phyloP scores from a whole-genome alignment of 2,113 vertebrate genomes.

The Calonectris borealis region DNA sequence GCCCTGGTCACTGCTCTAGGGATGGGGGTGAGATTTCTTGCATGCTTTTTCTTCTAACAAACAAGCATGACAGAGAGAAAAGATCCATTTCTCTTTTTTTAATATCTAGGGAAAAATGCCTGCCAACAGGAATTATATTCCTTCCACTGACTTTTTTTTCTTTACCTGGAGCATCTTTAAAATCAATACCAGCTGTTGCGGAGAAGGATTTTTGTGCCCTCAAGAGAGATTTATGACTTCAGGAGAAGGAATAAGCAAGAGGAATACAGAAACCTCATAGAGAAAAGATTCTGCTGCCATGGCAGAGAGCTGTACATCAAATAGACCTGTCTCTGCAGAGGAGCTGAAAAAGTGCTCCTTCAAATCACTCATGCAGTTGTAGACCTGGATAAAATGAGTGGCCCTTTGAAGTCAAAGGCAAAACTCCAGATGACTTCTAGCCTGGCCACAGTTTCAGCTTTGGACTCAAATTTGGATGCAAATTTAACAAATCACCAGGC shows the following conservation, averaged over 20 bases:
- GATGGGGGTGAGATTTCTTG: neutral
- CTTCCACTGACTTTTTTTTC: neutral
- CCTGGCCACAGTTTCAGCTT: neutral
- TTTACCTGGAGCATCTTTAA: conserved; percentile 40
- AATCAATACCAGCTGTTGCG: conserved; percentile 44
- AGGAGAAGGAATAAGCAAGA: neutral
- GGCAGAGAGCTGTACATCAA: neutral
- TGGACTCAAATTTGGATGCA: conserved; percentile 11
- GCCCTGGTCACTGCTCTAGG: neutral
- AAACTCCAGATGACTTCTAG: neutral
- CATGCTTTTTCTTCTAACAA: neutral
- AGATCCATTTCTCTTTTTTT: neutral
- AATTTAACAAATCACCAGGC: conserved; percentile 26
- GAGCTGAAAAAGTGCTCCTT: neutral
- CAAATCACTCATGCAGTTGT: neutral
- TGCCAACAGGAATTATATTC: conserved; percentile 22
- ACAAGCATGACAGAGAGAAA: neutral
- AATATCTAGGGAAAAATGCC: neutral
- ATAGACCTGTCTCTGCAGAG: neutral
- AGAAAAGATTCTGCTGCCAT: conserved; percentile 1
- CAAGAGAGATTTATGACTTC: conserved; percentile 29
- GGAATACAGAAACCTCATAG: neutral
- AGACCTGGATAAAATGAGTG: neutral
- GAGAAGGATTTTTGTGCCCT: conserved; percentile 21
- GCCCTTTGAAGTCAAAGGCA: conserved; percentile 49